phyloP scores from a whole-genome alignment of 2,797 vertebrate genomes.

The Phataginus tricuspis region DNA sequence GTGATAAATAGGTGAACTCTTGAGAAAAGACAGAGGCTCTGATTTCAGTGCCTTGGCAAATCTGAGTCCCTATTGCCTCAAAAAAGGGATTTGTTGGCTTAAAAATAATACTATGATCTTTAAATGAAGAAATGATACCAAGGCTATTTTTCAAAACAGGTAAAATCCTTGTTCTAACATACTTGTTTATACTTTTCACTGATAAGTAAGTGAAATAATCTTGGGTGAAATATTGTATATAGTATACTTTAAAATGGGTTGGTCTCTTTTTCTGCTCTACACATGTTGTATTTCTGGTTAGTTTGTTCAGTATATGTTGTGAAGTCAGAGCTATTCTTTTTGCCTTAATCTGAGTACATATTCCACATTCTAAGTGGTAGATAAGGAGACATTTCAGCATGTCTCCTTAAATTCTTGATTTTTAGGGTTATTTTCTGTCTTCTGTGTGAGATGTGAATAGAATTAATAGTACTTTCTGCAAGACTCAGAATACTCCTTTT shows the following conservation, averaged over 20 bases:
- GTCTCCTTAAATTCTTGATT: not conserved
- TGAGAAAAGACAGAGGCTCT: not conserved
- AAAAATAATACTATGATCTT: not conserved
- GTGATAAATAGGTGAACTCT: not conserved
- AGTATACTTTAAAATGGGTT: not conserved
- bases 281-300: not conserved
- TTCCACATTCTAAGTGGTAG: not conserved
- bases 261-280: not conserved
- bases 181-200: not conserved
- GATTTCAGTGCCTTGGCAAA: not conserved
- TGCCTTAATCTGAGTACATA: not conserved
- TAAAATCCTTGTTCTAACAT: not conserved
- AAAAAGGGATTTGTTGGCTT: not conserved
- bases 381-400: not conserved
- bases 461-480: not conserved
- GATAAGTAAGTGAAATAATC: not conserved
- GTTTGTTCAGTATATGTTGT: not conserved
- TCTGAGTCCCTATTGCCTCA: not conserved
- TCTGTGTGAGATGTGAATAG: not conserved
- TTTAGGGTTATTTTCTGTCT: not conserved
- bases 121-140: not conserved
- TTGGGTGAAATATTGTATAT: not conserved
- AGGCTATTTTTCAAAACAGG: not conserved
- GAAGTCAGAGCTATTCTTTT: not conserved
- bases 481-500: not conserved